phyloP scores from a whole-genome alignment of 2,888 invertebrate genomes.

The Acrobasis consociella region DNA sequence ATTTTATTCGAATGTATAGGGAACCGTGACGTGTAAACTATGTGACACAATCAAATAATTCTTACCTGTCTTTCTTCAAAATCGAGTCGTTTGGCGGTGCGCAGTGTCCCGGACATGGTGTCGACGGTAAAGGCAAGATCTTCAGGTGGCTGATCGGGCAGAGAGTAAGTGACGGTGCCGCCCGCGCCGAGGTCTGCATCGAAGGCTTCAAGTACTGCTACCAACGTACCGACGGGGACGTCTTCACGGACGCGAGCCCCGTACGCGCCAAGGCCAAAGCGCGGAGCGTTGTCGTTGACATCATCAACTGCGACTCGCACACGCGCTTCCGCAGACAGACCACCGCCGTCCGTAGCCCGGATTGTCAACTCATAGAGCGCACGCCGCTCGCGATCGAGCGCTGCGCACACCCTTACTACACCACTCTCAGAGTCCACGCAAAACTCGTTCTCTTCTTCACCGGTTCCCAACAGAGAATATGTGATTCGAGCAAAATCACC shows the following conservation, averaged over 20 bases:
- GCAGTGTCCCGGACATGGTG: slow-evolving; percentile 91
- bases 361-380: slow-evolving; percentile 91
- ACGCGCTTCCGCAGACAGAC: slow-evolving; percentile 90
- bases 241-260: slow-evolving; percentile 94
- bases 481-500: slow-evolving; percentile 91
- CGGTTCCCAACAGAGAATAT: slow-evolving; percentile 89
- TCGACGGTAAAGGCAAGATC: slow-evolving; percentile 92
- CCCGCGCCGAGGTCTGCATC: slow-evolving; percentile 94
- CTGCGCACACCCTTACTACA: slow-evolving; percentile 87
- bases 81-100: slow-evolving; percentile 90
- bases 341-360: slow-evolving; percentile 90
- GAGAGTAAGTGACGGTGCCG: slow-evolving; percentile 90
- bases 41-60: not conserved
- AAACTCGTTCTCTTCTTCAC: slow-evolving; percentile 89
- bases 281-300: slow-evolving; percentile 94
- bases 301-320: slow-evolving; percentile 93
- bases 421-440: slow-evolving; percentile 90
- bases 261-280: slow-evolving; percentile 89
- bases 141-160: slow-evolving; percentile 86
- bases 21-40: too few species aligned
- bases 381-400: slow-evolving; percentile 93
- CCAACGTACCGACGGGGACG: slow-evolving; percentile 92
- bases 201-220: slow-evolving; percentile 90
- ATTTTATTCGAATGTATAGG: too few species aligned
- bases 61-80: slow-evolving; percentile 91